These are phyloP conservation scores for Maccullochella peelii DNA, from an alignment of 2,113 vertebrate species.

Conservation along the genomic window DNA sequence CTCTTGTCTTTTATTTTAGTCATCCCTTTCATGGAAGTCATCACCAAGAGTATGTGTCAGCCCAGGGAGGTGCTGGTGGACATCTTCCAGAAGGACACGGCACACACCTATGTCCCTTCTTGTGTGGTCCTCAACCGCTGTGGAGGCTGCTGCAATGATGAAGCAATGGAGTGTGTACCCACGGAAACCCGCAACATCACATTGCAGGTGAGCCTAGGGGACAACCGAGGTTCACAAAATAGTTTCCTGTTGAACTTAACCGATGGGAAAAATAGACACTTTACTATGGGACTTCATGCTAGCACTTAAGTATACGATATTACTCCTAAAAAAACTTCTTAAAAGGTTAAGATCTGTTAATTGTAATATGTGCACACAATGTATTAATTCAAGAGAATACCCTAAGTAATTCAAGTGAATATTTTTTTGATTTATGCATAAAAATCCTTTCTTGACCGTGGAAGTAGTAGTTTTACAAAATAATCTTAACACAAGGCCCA, in stretches of 20 bases:
- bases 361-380: background rate
- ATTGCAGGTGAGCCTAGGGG: constrained; percentile 86
- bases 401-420: background rate
- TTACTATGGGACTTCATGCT: background rate
- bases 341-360: background rate
- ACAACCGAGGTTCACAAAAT: background rate
- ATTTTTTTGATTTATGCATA: background rate
- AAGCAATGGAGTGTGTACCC: constrained; percentile 91
- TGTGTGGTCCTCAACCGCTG: constrained; percentile 93
- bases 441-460: background rate
- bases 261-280: background rate
- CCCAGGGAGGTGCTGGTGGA: constrained; percentile 92
- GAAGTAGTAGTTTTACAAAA: background rate
- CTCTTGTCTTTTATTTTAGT: constrained; percentile 80
- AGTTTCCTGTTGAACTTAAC: background rate
- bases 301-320: background rate
- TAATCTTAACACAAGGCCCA: background rate
- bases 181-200: constrained; percentile 89
- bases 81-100: constrained; percentile 92
- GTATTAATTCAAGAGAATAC: too few species aligned
- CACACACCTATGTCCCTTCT: constrained; percentile 91
- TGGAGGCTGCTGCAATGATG: constrained; percentile 93
- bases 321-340: background rate
- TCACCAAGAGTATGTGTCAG: constrained; percentile 89
- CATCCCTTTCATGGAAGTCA: constrained; percentile 89